Evolutionary conservation across 2,113 vertebrate species (phyloP).

Genomic region (Vimba vimba): DNA sequence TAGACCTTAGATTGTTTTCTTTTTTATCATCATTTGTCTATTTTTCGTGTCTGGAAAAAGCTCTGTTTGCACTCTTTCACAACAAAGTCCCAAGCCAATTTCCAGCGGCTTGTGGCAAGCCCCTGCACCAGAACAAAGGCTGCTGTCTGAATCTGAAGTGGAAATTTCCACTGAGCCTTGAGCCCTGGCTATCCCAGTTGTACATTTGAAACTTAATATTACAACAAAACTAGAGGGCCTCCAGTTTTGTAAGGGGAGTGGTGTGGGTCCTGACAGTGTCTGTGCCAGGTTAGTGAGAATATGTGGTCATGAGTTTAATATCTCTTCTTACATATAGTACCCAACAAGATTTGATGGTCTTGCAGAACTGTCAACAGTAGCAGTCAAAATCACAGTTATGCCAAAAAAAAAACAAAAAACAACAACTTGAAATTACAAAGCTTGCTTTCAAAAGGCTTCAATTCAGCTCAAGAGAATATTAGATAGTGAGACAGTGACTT

Average conservation of each 20-base stretch:
- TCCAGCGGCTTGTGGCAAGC: conserved; percentile 50
- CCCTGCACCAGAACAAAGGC: conserved; percentile 57
- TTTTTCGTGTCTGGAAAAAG: conserved; percentile 1
- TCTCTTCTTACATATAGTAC: background rate
- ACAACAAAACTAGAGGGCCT: conserved; percentile 68
- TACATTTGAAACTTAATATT: conserved; percentile 77
- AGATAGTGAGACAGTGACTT: conserved; percentile 13
- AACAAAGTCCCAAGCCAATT: conserved; percentile 42
- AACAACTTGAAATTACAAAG: background rate
- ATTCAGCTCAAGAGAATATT: background rate
- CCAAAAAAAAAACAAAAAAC: no score
- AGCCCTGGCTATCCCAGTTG: conserved; percentile 60
- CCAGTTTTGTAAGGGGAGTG: conserved; percentile 33
- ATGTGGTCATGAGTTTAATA: background rate
- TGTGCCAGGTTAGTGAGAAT: background rate
- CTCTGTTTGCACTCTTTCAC: conserved; percentile 42
- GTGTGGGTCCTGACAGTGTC: conserved; percentile 32
- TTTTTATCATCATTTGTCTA: background rate
- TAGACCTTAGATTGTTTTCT: background rate
- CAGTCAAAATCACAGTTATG: background rate
- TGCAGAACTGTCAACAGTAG: background rate
- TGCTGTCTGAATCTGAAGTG: conserved; percentile 68
- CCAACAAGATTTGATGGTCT: background rate
- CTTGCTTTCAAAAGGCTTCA: background rate
- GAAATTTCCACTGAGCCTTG: conserved; percentile 78